Base-by-base conservation (phyloP, 2,888 invertebrate genomes). In the Hymenopus coronatus region DNA sequence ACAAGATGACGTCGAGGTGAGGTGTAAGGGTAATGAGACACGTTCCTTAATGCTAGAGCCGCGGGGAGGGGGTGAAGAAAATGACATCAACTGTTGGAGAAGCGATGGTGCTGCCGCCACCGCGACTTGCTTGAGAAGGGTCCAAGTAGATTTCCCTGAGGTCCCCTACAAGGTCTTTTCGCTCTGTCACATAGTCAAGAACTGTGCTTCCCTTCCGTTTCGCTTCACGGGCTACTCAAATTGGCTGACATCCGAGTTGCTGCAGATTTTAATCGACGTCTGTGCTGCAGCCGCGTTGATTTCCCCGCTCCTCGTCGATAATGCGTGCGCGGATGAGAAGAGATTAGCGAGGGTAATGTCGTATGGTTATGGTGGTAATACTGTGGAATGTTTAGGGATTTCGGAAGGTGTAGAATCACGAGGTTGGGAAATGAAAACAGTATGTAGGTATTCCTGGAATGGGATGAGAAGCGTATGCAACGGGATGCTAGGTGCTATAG, bases 1-100 rank as follows among this genome's bases (percentile, higher is more conserved):
- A 30, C 70, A 70, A 25, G 81, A 81, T 30, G 86, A 86, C 86
- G 81, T 86, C 86, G 70, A 81, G 81, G 54, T 85, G 85, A 15
- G 70, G 28, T 84, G 84, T 28, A 81, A 33, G 30, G 87, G 87
- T 87, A 87, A 87, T 87, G 87, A 87, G 87, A 87, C 87, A 82
- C 82, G 87, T 70, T 87, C 82, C 70, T 87, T 87, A 87, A 87
- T 82, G 87, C 87, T 33, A 87, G 82, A 87, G 33, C 27, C 87
- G 30, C n/a, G 28, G 82, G 54, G 54, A 20, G 25, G 54, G 54
- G 54, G 54, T 70, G 54, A 25, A 70, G 54, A 70, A 70, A 70
- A 70, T 70, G 54, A 70, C 54, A 70, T 70, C 54, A 70, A 70
- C 54, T 70, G 54, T 70, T 70, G 54, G 54, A 70, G 54, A 70